A percentile compares a stretch with the other conserved stretches of the same genome.
Evolutionary conservation across 2,888 invertebrate species (phyloP).

Genomic region (Conops quadrifasciatus): DNA sequence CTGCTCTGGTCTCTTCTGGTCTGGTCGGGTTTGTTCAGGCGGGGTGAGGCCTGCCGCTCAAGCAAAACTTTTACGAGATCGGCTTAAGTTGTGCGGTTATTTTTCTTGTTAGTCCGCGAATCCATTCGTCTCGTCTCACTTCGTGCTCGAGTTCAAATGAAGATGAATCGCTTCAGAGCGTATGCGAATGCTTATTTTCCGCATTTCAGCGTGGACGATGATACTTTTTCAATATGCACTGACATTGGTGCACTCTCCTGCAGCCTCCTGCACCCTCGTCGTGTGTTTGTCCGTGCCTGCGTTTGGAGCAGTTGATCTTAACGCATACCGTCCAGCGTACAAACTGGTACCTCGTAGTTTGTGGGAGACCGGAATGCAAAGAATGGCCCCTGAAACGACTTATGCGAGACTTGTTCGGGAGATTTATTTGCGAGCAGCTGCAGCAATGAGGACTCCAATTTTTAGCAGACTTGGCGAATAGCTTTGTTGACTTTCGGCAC

Average conservation of each 20-base stretch:
- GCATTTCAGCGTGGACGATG: conserved; percentile 31
- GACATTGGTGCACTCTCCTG: not conserved
- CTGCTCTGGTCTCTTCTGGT: not conserved
- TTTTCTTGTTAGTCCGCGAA: conserved; percentile 5
- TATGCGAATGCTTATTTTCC: conserved; percentile 33
- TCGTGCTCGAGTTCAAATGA: conserved; percentile 35
- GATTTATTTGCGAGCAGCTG: too few relatives aligned
- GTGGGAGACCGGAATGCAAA: not conserved
- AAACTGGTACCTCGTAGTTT: not conserved
- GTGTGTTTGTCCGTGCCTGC: not conserved
- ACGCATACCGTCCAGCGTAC: not conserved
- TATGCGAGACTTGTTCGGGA: not conserved
- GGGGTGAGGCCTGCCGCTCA: not conserved
- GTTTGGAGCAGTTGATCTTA: not conserved
- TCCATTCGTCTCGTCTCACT: conserved; percentile 13
- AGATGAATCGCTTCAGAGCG: conserved; percentile 33
- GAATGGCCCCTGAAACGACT: not conserved
- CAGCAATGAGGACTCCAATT: too few relatives aligned
- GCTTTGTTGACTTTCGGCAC: not conserved
- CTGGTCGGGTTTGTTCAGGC: not conserved
- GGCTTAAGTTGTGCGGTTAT: conserved; percentile 11
- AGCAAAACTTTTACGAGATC: conserved; percentile 5
- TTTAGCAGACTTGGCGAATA: not conserved
- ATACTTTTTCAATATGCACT: conserved; percentile 27
- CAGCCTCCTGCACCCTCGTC: not conserved